phyloP scores from a whole-genome alignment of 2,797 vertebrate species.

The Brotula barbata region DNA sequence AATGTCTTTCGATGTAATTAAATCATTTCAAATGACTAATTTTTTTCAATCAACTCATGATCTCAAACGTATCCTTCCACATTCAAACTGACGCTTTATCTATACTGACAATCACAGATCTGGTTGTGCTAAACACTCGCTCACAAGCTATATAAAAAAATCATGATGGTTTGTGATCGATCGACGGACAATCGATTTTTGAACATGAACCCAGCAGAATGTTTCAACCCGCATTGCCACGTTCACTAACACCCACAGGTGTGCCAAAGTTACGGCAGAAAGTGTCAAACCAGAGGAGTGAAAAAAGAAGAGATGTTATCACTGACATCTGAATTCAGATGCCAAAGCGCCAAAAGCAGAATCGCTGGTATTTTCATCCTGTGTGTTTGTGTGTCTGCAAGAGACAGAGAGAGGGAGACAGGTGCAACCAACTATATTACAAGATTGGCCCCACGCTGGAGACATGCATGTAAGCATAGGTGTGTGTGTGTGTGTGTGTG shows the following conservation, averaged over 20 bases:
- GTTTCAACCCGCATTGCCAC: conserved; percentile 19
- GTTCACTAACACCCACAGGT: conserved; percentile 63
- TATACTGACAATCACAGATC: too few species aligned
- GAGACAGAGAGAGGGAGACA: conserved; percentile 40
- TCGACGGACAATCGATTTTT: conserved; percentile 9
- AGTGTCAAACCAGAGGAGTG: conserved; percentile 66
- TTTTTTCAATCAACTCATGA: too few species aligned
- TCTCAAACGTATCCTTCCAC: too few species aligned
- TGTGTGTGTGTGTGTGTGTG: conserved; percentile 18
- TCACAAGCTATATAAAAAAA: background rate
- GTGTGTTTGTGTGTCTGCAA: conserved; percentile 12
- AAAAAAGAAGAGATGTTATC: conserved; percentile 71
- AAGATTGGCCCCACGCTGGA: conserved; percentile 56
- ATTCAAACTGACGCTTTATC: conserved; percentile 9
- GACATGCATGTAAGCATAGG: conserved; percentile 18
- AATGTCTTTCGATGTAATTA: too few species aligned
- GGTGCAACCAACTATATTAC: conserved; percentile 57
- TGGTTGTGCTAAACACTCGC: background rate
- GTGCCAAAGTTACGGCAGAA: conserved; percentile 63
- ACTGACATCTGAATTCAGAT: conserved; percentile 62
- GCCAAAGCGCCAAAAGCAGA: conserved; percentile 42
- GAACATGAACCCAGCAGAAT: conserved; percentile 21
- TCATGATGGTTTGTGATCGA: conserved; percentile 10
- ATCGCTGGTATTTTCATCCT: conserved; percentile 29
- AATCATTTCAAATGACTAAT: too few species aligned